Evolutionary conservation across 2,113 vertebrate genomes (phyloP).

Genomic region (Alexandromys fortis): DNA sequence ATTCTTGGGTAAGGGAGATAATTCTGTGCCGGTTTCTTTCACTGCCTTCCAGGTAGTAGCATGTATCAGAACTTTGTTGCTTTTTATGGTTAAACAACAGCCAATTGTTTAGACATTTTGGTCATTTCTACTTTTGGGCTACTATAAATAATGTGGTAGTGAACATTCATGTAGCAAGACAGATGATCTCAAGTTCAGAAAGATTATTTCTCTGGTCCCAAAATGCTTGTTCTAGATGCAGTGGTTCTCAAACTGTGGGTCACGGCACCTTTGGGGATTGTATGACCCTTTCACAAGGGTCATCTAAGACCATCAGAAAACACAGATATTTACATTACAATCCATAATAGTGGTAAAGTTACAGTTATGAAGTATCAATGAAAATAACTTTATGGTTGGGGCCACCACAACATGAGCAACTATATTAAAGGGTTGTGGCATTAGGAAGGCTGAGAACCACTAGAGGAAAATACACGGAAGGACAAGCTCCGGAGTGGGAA

Average conservation of each 20-base stretch:
- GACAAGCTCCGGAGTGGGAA: too few species aligned
- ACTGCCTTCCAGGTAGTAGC: neutral
- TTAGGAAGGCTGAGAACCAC: neutral
- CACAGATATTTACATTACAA: neutral
- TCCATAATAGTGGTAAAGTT: neutral
- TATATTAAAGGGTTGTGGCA: neutral
- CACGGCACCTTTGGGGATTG: neutral
- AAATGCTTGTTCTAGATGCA: neutral
- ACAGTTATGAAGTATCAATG: neutral
- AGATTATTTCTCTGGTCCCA: neutral
- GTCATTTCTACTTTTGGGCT: slow-evolving; percentile 16
- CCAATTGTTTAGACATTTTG: neutral
- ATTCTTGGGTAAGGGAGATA: neutral
- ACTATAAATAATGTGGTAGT: neutral
- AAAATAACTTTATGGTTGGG: neutral
- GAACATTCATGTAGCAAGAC: slow-evolving; percentile 27
- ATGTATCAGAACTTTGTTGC: neutral
- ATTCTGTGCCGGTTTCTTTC: slow-evolving; percentile 6
- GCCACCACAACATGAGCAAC: neutral
- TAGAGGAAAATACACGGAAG: neutral
- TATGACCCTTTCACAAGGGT: neutral
- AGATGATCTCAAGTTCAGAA: neutral
- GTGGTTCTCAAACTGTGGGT: neutral
- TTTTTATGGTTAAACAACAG: slow-evolving; percentile 34
- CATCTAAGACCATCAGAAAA: neutral